Conservation (phyloP, 2,797 vertebrate species). For the Adelosebastes latens region DNA sequence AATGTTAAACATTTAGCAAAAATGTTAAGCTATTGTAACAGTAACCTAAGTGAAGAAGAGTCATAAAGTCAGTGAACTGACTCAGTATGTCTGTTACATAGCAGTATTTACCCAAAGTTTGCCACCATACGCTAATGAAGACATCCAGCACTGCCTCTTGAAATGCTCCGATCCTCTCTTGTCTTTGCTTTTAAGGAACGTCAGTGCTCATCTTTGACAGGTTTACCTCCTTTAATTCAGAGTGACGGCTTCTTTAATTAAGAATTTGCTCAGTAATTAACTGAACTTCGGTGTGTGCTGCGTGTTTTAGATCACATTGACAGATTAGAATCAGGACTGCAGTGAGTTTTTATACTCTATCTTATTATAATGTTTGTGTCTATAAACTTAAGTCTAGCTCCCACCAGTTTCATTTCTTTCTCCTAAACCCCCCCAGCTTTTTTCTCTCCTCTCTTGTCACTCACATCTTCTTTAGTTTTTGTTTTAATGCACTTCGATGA, state of each 20-base stretch:
- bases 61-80: background rate
- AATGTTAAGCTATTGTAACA: background rate
- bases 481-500: background rate
- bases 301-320: background rate
- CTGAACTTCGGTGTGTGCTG: background rate
- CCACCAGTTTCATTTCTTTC: background rate
- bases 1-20: too few species aligned
- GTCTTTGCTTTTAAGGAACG: background rate
- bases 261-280: conserved; percentile 12
- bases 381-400: background rate
- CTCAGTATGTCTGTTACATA: background rate
- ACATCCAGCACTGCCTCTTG: background rate
- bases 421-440: background rate
- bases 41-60: background rate
- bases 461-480: background rate
- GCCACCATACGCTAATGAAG: background rate
- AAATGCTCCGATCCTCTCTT: background rate
- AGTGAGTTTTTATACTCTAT: background rate
- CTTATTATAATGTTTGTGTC: background rate
- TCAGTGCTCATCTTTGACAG: background rate
- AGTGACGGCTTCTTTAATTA: conserved; percentile 7
- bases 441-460: background rate
- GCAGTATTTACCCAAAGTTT: background rate
- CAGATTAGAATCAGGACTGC: background rate
- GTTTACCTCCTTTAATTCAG: background rate